These are phyloP conservation scores for Acrocephalus scirpaceus DNA, from an alignment of 2,797 vertebrate genomes.

Conservation along the genomic window DNA sequence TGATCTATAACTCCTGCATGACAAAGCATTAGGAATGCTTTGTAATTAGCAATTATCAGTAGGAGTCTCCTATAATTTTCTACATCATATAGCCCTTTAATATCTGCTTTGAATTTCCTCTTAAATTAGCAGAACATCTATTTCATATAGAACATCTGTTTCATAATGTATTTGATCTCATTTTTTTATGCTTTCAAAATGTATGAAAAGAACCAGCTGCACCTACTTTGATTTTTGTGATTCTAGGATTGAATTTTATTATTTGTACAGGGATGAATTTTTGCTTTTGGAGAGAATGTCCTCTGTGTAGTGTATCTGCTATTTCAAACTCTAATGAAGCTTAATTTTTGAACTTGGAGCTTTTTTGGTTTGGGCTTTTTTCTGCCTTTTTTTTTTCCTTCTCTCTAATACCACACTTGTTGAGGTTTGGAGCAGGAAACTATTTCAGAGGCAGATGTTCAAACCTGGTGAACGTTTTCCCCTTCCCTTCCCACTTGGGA, in stretches of 20 bases:
- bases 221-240: neutral
- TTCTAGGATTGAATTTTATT: neutral
- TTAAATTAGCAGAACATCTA: slow-evolving; percentile 52
- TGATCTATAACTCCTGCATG: slow-evolving; percentile 25
- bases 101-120: slow-evolving; percentile 59
- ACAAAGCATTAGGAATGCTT: neutral
- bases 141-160: slow-evolving; percentile 1
- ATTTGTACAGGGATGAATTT: neutral
- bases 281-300: neutral
- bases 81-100: slow-evolving; percentile 19
- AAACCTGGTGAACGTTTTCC: neutral
- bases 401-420: neutral
- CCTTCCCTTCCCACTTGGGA: neutral
- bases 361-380: neutral
- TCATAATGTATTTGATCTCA: neutral
- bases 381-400: no score
- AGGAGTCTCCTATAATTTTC: slow-evolving; percentile 38
- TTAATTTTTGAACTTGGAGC: neutral
- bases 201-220: neutral
- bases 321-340: neutral
- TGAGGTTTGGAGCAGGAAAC: neutral
- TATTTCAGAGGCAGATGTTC: neutral
- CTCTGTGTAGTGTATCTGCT: neutral
- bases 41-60: slow-evolving; percentile 29
- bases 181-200: slow-evolving; percentile 28